These are phyloP conservation scores for Clarias platycephalus DNA, from an alignment of 2,797 vertebrate genomes.

Conservation along the genomic window DNA sequence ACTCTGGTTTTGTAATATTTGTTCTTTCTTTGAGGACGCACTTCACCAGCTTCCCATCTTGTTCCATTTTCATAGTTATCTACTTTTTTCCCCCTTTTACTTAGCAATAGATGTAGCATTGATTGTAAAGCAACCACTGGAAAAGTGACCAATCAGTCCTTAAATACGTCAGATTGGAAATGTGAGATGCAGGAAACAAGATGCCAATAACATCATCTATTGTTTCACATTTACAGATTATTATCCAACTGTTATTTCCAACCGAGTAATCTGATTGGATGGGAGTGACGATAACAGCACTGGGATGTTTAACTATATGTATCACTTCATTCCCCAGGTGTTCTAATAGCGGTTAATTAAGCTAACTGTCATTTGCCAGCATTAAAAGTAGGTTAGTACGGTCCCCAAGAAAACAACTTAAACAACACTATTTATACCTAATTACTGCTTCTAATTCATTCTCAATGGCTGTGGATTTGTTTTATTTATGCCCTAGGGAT, in stretches of 20 bases:
- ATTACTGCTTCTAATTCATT: too few relatives aligned
- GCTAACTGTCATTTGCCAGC: too few relatives aligned
- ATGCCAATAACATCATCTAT: neutral
- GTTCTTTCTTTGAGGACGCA: constrained; percentile 60
- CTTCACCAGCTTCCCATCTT: constrained; percentile 33
- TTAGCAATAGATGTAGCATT: constrained; percentile 6
- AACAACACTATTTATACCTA: too few relatives aligned
- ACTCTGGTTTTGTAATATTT: constrained; percentile 64
- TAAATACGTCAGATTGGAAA: neutral
- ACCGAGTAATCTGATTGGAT: too few relatives aligned
- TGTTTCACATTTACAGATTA: neutral
- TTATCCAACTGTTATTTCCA: neutral
- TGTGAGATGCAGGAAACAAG: neutral
- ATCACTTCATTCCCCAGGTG: too few relatives aligned
- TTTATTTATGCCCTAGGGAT: too few relatives aligned
- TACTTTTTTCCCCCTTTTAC: neutral
- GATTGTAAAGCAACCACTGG: constrained; percentile 5
- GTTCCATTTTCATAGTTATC: constrained; percentile 31
- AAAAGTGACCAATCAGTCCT: neutral
- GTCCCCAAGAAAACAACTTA: too few relatives aligned
- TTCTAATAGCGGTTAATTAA: too few relatives aligned
- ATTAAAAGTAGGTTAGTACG: too few relatives aligned
- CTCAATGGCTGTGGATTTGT: too few relatives aligned
- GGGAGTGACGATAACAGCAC: too few relatives aligned
- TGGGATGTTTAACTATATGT: too few relatives aligned